phyloP scores from a whole-genome alignment of 2,797 vertebrate species.

The Mormyrops boulengeri region DNA sequence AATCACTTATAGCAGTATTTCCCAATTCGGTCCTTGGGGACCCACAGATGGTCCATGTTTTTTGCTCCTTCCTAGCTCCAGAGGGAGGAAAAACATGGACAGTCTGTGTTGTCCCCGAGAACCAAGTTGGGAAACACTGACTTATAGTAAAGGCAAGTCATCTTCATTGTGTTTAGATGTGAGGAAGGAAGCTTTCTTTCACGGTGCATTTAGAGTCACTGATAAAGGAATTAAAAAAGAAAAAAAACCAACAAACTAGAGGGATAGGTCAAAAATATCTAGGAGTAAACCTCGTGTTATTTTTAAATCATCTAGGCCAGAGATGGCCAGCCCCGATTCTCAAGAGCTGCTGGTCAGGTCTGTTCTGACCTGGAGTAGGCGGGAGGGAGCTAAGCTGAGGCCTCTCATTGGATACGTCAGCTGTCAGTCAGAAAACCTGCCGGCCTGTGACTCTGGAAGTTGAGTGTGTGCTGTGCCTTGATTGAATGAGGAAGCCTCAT shows the following conservation, averaged over 20 bases:
- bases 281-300: neutral
- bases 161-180: conserved; percentile 9
- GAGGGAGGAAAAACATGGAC: neutral
- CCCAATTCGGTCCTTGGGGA: neutral
- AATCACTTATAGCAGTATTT: neutral
- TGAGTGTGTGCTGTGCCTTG: neutral
- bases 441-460: neutral
- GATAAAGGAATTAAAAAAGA: neutral
- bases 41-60: neutral
- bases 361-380: neutral
- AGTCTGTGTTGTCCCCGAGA: neutral
- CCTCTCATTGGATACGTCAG: neutral
- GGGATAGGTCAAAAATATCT: neutral
- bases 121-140: neutral
- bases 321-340: neutral
- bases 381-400: neutral
- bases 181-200: neutral
- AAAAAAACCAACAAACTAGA: neutral
- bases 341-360: neutral
- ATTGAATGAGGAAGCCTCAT: neutral
- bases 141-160: neutral
- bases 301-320: neutral
- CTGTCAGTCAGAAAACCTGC: neutral
- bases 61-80: neutral
- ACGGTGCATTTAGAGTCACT: neutral